Base-by-base conservation (phyloP, 2,888 invertebrate genomes). In the Trisateles emortualis region DNA sequence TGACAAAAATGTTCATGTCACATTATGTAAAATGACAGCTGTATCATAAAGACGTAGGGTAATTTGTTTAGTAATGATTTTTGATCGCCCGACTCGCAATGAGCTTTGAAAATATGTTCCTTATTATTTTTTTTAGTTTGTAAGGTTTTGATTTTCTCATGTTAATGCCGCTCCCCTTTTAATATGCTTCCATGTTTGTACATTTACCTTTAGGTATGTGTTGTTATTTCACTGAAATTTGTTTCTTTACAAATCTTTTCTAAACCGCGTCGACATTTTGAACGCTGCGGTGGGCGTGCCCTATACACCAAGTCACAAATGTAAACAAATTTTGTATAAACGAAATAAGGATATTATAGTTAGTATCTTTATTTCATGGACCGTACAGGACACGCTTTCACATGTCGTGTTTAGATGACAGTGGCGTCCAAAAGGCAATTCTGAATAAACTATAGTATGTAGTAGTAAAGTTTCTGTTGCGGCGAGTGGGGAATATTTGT, bases 51-150 rank as follows among this genome's bases (percentile, higher is more conserved):
- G 30, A 44, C 30, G 46, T 56, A 58, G 55, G 11, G 16, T 64
- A 52, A 39, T 50, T 44, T 22, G 35, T 51, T 62, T 24, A 22
- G 16, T 35, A 29, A 17, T n/a, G n/a, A 35, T 3, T 22, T 22
- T 22, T 22, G 3, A 22, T 22, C 51, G 43, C 48, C 59, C 44
- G 10, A 46, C 49, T 52, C 29, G 49, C 50, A 64, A 60, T 66
- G 19, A 47, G 35, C 45, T 47, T 44, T 59, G 46, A 57, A 58
- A 68, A 68, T 36, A 55, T 62, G 71, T 71, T 71, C 71, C 68
- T 68, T 64, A 52, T 42, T 57, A 47, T 58, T 45, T 59, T 62
- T 68, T 59, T 62, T 68, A 65, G 65, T 61, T 60, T 40, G 29
- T 70, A 68, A 66, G 55, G 36, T 45, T 43, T 54, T 43, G 32